phyloP scores from a whole-genome alignment of 1,140 invertebrate genomes.

The Homalodisca vitripennis region DNA sequence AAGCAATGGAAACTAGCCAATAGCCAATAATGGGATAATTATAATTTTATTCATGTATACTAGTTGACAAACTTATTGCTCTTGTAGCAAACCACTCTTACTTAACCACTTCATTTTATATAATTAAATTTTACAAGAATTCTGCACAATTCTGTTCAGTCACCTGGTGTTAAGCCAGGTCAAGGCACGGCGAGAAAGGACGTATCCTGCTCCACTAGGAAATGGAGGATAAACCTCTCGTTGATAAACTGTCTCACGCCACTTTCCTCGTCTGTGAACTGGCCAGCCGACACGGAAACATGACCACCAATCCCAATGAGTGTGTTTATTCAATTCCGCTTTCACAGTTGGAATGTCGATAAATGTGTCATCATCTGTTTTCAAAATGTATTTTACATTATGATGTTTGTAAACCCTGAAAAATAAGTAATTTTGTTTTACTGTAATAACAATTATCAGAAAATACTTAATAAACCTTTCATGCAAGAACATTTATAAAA shows the following conservation, averaged over 20 bases:
- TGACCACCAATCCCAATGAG: slow-evolving; percentile 33
- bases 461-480: not conserved
- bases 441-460: not conserved
- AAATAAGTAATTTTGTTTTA: not conserved
- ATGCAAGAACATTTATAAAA: not conserved
- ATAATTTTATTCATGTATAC: too few relatives aligned
- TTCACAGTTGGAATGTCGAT: slow-evolving; percentile 30
- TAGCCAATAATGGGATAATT: too few relatives aligned
- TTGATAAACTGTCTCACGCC: slow-evolving; percentile 32
- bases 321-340: slow-evolving; percentile 12
- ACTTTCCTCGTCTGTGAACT: slow-evolving; percentile 35
- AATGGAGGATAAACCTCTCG: slow-evolving; percentile 37
- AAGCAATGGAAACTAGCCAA: too few relatives aligned
- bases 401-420: not conserved
- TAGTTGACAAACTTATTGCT: too few relatives aligned
- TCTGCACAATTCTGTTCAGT: too few relatives aligned
- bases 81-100: too few relatives aligned
- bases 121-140: too few relatives aligned
- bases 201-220: slow-evolving; percentile 39
- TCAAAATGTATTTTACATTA: slow-evolving; percentile 32
- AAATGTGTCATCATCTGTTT: slow-evolving; percentile 39
- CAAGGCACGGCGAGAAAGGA: slow-evolving; percentile 15
- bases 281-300: slow-evolving; percentile 36
- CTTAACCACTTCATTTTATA: too few relatives aligned
- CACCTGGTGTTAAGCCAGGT: not conserved